Base-by-base conservation (phyloP, 2,113 vertebrate species). In the Trematocara stigmaticum region DNA sequence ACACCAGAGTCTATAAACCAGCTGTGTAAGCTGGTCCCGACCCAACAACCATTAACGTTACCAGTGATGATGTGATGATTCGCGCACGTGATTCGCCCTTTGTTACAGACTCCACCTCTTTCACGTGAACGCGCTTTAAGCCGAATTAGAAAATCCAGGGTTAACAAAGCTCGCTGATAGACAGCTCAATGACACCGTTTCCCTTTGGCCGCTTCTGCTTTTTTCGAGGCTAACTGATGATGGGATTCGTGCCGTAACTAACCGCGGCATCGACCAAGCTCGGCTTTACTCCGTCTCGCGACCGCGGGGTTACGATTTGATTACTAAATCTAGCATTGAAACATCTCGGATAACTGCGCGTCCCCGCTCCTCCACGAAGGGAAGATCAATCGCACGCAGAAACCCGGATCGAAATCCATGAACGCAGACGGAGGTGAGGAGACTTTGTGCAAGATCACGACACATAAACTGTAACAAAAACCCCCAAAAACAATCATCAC, bases 321-420 rank as follows among this genome's bases (percentile, higher is more conserved):
- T 95, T 84, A 94, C 5, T 93, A 91, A 94, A 95, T 91, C 94
- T 89, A 79, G 93, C 92, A 82, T 93, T 91, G 88, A 91, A 93
- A 90, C 92, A 95, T 93, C 94, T 95, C 90, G 94, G 93, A 95
- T 94, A 88, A 93, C 81, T 94, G 94, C 92, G 92, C 91, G 91
- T 81, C 11, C 79, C 69, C 94, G 91, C 90, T 29, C 16, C 5
- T n/a, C 31, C 84, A 23, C 2, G 1, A 20, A 93, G 90, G 90
- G 87, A 51, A 88, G 53, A 91, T 4, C 38, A 95, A 56, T 93
- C 89, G 87, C 2, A 40, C 82, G 3, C 84, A 7, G 93, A 94
- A n/a, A 81, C 52, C 7, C 29, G 69, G 93, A 91, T 93, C 84
- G 7, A 7, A 42, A 53, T 40, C 56, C 35, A 94, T 94, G 86